phyloP scores from a whole-genome alignment of 2,797 vertebrate genomes.

The Emydoidea blandingii region DNA sequence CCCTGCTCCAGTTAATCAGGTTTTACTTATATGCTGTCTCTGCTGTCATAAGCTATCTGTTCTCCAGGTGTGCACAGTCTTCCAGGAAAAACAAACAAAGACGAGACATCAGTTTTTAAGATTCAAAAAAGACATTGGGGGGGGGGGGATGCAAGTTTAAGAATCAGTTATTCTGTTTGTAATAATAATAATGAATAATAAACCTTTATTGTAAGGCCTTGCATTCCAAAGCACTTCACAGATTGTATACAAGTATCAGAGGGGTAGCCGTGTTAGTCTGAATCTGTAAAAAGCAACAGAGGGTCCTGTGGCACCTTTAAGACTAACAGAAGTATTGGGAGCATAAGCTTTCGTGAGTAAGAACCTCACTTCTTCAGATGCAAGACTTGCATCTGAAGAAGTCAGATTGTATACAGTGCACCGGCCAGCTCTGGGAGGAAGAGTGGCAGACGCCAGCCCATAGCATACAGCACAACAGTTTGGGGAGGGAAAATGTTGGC shows the following conservation, averaged over 20 bases:
- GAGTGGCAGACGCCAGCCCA: background rate
- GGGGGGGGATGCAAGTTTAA: background rate
- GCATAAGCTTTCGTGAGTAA: too few relatives aligned
- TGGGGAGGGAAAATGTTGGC: background rate
- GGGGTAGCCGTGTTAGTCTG: too few relatives aligned
- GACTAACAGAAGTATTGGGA: too few relatives aligned
- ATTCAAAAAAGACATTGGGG: accelerated
- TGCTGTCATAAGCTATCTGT: background rate
- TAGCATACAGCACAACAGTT: background rate
- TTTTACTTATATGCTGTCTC: background rate
- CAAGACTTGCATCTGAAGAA: too few relatives aligned
- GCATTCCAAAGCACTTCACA: accelerated
- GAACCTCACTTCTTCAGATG: too few relatives aligned
- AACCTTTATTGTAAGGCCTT: background rate
- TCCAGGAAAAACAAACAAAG: background rate
- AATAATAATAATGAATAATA: background rate
- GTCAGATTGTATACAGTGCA: accelerated
- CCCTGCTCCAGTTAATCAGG: accelerated
- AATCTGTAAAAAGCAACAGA: too few relatives aligned
- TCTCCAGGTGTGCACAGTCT: background rate
- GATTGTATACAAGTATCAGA: accelerated
- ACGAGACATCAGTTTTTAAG: background rate
- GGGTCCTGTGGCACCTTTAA: too few relatives aligned
- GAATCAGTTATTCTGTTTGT: background rate
- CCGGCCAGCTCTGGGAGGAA: background rate